Evolutionary conservation across 2,797 vertebrate species (phyloP).

Genomic region (Poecilia velifera): DNA sequence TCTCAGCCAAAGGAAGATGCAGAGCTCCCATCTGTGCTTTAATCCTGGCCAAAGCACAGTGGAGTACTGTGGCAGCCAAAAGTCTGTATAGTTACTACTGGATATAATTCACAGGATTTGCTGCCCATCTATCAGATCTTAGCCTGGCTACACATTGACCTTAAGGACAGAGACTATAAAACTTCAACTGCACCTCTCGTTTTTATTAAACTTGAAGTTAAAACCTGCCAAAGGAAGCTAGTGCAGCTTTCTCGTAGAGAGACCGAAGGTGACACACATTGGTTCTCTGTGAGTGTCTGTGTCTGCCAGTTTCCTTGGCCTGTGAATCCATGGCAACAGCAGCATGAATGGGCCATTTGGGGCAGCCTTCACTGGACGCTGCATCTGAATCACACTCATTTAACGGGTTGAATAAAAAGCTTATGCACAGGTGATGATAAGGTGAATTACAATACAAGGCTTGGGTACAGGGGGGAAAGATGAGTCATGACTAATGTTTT

Average conservation of each 20-base stretch:
- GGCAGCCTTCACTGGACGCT: constrained; percentile 33
- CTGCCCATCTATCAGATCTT: constrained; percentile 15
- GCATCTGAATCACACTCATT: constrained; percentile 36
- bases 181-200: constrained; percentile 6
- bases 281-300: constrained; percentile 65
- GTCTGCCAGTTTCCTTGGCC: constrained; percentile 51
- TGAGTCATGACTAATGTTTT: neutral
- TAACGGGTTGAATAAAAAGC: constrained; percentile 29
- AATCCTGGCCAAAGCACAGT: constrained; percentile 59
- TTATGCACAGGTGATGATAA: constrained; percentile 10
- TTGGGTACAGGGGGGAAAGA: too few relatives aligned
- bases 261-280: constrained; percentile 68
- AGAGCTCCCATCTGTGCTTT: constrained; percentile 69
- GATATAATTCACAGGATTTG: constrained; percentile 31
- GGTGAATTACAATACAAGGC: constrained; percentile 8
- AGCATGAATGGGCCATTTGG: constrained; percentile 70
- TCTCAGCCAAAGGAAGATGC: constrained; percentile 62
- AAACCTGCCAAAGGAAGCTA: constrained; percentile 19
- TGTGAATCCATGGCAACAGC: constrained; percentile 74
- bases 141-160: constrained; percentile 18
- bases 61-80: constrained; percentile 43
- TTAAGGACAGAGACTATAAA: constrained; percentile 3
- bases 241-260: constrained; percentile 48
- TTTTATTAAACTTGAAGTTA: constrained; percentile 39
- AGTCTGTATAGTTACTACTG: constrained; percentile 57